Conservation (phyloP, 1,140 invertebrate genomes). For the Lithobius niger region DNA sequence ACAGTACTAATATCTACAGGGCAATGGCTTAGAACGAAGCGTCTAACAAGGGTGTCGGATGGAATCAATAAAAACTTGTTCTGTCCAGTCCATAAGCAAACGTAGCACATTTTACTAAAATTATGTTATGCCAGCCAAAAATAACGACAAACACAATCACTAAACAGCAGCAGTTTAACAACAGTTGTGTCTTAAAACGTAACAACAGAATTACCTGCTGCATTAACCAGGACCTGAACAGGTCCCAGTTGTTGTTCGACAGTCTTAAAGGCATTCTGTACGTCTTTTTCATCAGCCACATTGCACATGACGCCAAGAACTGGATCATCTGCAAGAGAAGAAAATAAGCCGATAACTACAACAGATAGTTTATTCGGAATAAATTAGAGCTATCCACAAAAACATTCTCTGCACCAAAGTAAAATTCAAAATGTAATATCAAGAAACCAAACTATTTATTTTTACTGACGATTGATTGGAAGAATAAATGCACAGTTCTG, state of each 20-base stretch:
- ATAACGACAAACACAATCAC: no score
- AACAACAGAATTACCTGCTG: neutral
- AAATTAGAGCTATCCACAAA: no score
- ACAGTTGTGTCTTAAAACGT: neutral
- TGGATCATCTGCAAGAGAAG: neutral
- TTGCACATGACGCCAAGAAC: slow-evolving; percentile 1
- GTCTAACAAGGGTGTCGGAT: no score
- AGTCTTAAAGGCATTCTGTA: neutral
- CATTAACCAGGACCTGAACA: slow-evolving; percentile 1
- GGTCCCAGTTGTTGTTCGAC: neutral
- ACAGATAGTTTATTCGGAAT: no score
- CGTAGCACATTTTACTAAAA: neutral
- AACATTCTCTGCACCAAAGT: no score
- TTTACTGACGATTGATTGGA: no score
- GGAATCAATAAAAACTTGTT: neutral
- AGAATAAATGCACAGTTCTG: no score
- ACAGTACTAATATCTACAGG: no score
- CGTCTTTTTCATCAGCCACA: neutral
- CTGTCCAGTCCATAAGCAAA: neutral
- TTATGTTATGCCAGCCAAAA: neutral
- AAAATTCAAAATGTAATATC: no score
- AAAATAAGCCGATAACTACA: no score
- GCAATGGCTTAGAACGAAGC: no score
- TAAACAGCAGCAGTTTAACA: neutral
- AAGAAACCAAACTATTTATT: no score